These are phyloP conservation scores for Donacobius atricapilla DNA, from an alignment of 2,113 vertebrate species.

Conservation along the genomic window DNA sequence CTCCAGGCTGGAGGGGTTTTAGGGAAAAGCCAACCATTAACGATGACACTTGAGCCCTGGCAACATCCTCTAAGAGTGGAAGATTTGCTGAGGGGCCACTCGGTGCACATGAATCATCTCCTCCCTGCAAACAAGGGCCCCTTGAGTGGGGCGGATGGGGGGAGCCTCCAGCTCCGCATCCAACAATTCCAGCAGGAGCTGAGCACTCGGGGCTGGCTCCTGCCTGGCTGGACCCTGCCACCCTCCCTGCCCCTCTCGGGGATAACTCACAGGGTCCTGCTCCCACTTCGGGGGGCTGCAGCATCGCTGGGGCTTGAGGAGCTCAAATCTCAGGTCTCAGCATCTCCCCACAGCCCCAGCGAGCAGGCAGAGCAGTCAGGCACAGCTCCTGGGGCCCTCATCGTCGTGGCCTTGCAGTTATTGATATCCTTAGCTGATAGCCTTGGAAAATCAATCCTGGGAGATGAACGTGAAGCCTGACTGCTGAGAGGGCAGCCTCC, in stretches of 20 bases:
- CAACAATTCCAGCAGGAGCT: background rate
- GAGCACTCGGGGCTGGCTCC: background rate
- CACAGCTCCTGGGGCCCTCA: background rate
- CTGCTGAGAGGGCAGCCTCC: background rate
- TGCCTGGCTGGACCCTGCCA: background rate
- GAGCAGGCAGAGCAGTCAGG: background rate
- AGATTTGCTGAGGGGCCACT: slow-evolving; percentile 51
- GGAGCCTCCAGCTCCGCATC: background rate
- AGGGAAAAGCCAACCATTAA: slow-evolving; percentile 18
- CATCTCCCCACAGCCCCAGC: background rate
- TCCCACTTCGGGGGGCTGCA: rapidly evolving
- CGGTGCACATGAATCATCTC: slow-evolving; percentile 51
- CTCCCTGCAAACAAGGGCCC: slow-evolving; percentile 50
- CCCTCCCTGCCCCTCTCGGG: background rate
- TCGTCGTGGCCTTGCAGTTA: background rate
- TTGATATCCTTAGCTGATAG: background rate
- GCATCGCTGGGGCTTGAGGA: rapidly evolving
- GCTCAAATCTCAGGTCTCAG: rapidly evolving
- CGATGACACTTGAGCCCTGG: background rate
- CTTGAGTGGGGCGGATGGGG: slow-evolving; percentile 21
- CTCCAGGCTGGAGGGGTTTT: background rate
- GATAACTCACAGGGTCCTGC: background rate
- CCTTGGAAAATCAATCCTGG: background rate
- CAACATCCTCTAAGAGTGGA: slow-evolving; percentile 8
- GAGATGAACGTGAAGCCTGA: background rate